These are phyloP conservation scores for Molorchus minor DNA, from an alignment of 2,888 invertebrate species.

Conservation along the genomic window DNA sequence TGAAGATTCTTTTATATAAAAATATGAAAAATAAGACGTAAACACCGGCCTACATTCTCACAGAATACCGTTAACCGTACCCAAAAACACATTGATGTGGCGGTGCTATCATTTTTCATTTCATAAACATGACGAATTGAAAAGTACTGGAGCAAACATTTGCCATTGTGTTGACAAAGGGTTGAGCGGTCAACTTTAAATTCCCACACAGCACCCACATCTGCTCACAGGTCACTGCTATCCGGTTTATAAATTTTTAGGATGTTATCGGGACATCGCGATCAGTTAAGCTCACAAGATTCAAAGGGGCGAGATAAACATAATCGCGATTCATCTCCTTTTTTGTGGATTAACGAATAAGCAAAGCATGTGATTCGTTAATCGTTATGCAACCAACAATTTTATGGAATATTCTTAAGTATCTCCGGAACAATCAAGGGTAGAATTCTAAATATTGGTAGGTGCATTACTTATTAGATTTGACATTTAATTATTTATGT, in stretches of 20 bases:
- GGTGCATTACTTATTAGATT: too few relatives aligned
- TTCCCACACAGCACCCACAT: conserved; percentile 55
- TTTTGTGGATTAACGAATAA: too few relatives aligned
- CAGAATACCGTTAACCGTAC: conserved; percentile 18
- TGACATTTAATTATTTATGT: too few relatives aligned
- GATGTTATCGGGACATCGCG: conserved; percentile 49
- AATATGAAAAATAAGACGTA: background rate
- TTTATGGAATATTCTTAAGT: too few relatives aligned
- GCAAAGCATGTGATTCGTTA: background rate
- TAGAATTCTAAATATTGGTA: too few relatives aligned
- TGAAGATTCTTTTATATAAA: background rate
- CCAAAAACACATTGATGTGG: conserved; percentile 15
- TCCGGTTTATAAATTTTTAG: conserved; percentile 43
- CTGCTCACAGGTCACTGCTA: conserved; percentile 47
- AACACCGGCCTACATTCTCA: conserved; percentile 15
- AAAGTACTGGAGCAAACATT: conserved; percentile 51
- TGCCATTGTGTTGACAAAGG: conserved; percentile 49
- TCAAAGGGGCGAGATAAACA: conserved; percentile 28
- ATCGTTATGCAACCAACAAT: too few relatives aligned
- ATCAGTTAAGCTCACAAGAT: background rate
- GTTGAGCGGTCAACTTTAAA: conserved; percentile 44
- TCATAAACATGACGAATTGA: conserved; percentile 32
- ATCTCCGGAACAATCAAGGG: too few relatives aligned
- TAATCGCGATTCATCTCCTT: conserved; percentile 32
- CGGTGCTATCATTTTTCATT: conserved; percentile 32